Conservation (phyloP, 2,797 vertebrate genomes). For the Pelochelys cantorii region DNA sequence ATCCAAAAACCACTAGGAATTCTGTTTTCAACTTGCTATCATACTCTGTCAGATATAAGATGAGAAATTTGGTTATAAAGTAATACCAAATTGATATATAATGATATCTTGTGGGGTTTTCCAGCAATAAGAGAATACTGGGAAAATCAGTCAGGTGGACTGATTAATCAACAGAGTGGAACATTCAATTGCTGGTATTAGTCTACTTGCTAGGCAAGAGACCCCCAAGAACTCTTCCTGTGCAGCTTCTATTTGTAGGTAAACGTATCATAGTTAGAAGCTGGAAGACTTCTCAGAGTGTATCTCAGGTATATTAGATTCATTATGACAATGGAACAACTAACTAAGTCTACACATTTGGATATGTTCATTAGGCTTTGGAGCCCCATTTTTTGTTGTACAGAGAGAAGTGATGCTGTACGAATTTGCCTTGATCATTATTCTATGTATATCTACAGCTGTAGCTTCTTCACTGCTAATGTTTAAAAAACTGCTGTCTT, state of each 20-base stretch:
- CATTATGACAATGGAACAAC: neutral
- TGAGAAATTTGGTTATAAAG: neutral
- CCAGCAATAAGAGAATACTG: neutral
- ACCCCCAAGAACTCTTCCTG: neutral
- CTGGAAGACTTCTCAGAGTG: neutral
- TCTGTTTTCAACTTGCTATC: constrained; percentile 1
- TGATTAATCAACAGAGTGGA: neutral
- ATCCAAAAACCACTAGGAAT: neutral
- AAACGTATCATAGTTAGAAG: neutral
- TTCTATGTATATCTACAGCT: neutral
- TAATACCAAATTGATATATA: neutral
- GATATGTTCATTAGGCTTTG: neutral
- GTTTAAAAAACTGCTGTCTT: neutral
- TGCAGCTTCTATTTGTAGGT: neutral
- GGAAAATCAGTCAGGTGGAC: neutral
- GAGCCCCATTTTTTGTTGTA: neutral
- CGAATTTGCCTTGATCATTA: neutral
- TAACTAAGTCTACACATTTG: neutral
- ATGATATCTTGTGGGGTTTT: neutral
- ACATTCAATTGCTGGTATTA: neutral
- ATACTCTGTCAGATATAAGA: neutral
- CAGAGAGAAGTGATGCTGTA: neutral
- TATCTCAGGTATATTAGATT: neutral
- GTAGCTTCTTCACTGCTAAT: neutral
- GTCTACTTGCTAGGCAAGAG: neutral